Base-by-base conservation (phyloP, 2,113 vertebrate genomes). In the Carollia perspicillata region DNA sequence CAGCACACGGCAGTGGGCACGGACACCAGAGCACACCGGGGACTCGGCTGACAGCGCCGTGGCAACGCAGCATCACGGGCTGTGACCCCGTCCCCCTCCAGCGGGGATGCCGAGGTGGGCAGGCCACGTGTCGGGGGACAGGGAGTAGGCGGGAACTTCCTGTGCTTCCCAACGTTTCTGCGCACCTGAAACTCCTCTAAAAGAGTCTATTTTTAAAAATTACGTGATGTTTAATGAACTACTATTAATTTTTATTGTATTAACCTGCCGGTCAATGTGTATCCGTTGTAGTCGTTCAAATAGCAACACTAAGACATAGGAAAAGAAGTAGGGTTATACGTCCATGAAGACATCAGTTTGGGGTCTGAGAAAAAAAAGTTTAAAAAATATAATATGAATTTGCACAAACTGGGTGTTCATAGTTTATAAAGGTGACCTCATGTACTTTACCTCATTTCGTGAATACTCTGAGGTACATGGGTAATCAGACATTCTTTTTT, bases 1-100 rank as follows among this genome's bases (percentile, higher is more conserved):
- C 22, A 3, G 1, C 3, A 23, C 55, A 1, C 23, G 7, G 23
- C 55, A 26, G 55, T 8, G 10, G 4, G 55, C 26, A 0, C 1
- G 58, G 58, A 60, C 5, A 2, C 58, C 58, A 0, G 58, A 1
- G 58, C 8, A 12, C 1, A 60, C 58, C 26, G 3, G 0, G 23
- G 23, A 26, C 58, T 26, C 23, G 1, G 10, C 22, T 4, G 23
- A 28, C 26, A 28, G 58, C 11, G 58, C 26, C 23, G 58, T 12
- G 58, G 3, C 58, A 4, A 18, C 1, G 58, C 23, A 18, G 58
- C 23, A 0, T 26, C 58, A 4, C 23, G 1, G 58, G 23, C 2
- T 6, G 26, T 60, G 28, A 60, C 58, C 22, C 55, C 13, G 60
- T 4, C 5, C 60, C 28, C 28, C 11, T 33, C 60, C 30, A 1